Base-by-base conservation (phyloP, 1,140 invertebrate species). In the Drosophila trapezifrons region DNA sequence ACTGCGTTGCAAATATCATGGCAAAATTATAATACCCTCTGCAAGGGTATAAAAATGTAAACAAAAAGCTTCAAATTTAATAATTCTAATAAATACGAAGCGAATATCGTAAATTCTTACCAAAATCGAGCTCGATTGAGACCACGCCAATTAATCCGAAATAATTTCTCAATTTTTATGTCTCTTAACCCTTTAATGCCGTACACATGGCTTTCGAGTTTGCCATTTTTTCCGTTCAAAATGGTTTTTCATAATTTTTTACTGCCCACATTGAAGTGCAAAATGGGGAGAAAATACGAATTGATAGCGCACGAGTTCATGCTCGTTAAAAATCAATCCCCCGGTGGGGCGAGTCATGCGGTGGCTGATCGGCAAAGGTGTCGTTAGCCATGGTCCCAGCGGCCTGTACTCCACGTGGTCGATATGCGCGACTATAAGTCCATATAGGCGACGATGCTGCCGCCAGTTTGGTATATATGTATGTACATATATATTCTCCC, bases 321-420 rank as follows among this genome's bases (percentile, higher is more conserved):
- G 85, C 85, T 89, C 84, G 84, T 89, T 89, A 89, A 89, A 89
- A 89, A 89, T 89, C 84, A 89, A 89, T 89, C 84, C 85, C 82
- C 84, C 63, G 75, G 66, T 64, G 77, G 67, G 70, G 66, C 57
- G 78, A 56, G 52, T n/a, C 17, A 54, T 45, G 45, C 18, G 52
- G 38, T 1, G 58, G 32, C 20, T 29, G 70, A 43, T 27, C 47
- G 38, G 76, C 74, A 56, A 85, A 87, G 85, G 84, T 87, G 85
- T 85, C 74, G 83, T 64, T 47, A 35, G 64, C 80, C 74, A 52
- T 72, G 69, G 69, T 56, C 62, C 46, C 52, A 5, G 12, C 25
- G 27, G 51, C 51, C 58, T 9, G 13, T 52, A 10, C 45, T n/a
- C 66, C 59, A 63, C 67, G 69, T 52, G 84, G 84, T 89, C 84